A percentile compares a stretch with the other conserved stretches of the same genome.
These are phyloP conservation scores for Spilogale gracilis DNA, from an alignment of 2,113 vertebrate genomes.

Conservation along the genomic window DNA sequence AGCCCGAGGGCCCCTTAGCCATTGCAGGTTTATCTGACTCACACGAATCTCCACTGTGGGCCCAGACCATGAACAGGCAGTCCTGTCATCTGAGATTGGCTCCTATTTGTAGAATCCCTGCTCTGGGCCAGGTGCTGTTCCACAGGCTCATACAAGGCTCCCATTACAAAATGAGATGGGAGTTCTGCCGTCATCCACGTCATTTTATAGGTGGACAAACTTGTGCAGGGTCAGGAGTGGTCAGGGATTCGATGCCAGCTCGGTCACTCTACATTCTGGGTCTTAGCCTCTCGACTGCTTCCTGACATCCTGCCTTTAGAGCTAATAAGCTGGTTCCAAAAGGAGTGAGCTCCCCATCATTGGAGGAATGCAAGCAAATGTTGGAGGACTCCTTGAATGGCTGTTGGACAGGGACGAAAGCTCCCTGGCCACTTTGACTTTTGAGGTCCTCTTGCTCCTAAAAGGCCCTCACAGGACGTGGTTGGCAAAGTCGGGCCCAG, in stretches of 20 bases:
- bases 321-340: neutral
- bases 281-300: neutral
- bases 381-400: neutral
- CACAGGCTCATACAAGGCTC: neutral
- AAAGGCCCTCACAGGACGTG: neutral
- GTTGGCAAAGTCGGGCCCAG: neutral
- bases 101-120: neutral
- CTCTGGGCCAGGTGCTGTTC: neutral
- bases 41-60: neutral
- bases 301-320: neutral
- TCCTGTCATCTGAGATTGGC: neutral
- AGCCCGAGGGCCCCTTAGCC: neutral
- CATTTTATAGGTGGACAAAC: neutral
- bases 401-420: neutral
- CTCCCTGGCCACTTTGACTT: neutral
- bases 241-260: neutral
- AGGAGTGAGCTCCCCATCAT: neutral
- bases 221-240: too few species aligned
- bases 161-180: rapidly evolving
- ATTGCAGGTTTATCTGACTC: rapidly evolving
- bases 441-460: neutral
- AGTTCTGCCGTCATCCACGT: neutral
- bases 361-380: neutral
- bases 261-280: neutral
- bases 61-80: neutral